phyloP scores from a whole-genome alignment of 2,797 vertebrate species.

The Epinephelus coioides region DNA sequence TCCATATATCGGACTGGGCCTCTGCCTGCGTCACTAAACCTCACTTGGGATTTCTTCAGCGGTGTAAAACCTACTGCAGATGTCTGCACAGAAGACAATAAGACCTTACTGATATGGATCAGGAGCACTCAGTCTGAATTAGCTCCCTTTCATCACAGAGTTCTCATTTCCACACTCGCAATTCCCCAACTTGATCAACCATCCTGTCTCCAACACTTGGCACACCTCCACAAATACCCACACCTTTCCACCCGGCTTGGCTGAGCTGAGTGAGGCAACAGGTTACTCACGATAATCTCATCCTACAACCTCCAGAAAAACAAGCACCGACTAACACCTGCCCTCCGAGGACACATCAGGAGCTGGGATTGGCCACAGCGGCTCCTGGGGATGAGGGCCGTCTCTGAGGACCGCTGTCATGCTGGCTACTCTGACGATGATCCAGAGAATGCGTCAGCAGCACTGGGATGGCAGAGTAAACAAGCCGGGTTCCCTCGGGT shows the following conservation, averaged over 20 bases:
- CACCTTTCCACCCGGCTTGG: conserved; percentile 43
- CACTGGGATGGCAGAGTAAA: conserved; percentile 76
- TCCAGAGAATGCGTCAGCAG: conserved; percentile 78
- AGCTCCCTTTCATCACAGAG: background rate
- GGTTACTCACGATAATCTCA: conserved; percentile 76
- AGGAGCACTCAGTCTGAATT: conserved; percentile 9
- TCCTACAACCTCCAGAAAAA: conserved; percentile 79
- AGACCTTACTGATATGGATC: background rate
- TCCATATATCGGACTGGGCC: conserved; percentile 34
- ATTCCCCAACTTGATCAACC: conserved; percentile 5
- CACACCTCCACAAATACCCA: conserved; percentile 34
- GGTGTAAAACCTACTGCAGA: conserved; percentile 17
- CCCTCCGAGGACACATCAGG: conserved; percentile 60
- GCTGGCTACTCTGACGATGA: conserved; percentile 67
- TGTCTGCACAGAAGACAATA: conserved; percentile 13
- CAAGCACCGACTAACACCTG: conserved; percentile 74
- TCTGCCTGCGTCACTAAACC: conserved; percentile 43
- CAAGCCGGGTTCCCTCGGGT: conserved; percentile 74
- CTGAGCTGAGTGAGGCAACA: conserved; percentile 69
- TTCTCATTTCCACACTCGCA: conserved; percentile 9
- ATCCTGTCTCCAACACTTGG: conserved; percentile 30
- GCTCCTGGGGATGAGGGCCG: conserved; percentile 47
- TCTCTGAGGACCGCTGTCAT: conserved; percentile 64
- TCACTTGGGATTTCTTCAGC: conserved; percentile 48
- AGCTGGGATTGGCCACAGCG: conserved; percentile 66